Conservation (phyloP, 2,888 invertebrate genomes). For the Oeneis ivallda region DNA sequence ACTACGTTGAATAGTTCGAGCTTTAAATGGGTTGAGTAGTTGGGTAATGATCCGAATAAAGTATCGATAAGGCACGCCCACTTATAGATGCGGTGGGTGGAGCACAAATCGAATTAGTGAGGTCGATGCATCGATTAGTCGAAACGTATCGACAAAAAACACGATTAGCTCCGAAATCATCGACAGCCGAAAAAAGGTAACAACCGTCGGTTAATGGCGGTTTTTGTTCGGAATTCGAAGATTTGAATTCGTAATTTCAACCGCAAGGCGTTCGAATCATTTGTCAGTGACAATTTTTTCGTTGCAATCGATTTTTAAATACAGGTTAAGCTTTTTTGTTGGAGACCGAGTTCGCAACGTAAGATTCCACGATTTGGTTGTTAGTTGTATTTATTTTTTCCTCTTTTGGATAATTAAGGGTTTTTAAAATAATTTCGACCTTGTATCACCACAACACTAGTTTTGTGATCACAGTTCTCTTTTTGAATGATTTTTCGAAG, state of each 20-base stretch:
- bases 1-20: constrained; percentile 21
- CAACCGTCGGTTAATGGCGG: constrained; percentile 76
- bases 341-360: constrained; percentile 40
- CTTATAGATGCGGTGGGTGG: constrained; percentile 69
- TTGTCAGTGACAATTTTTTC: constrained; percentile 82
- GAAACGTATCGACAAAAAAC: constrained; percentile 75
- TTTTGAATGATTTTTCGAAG: background rate
- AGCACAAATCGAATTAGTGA: constrained; percentile 78
- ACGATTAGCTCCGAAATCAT: constrained; percentile 78
- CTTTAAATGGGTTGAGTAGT: constrained; percentile 43
- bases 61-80: constrained; percentile 76
- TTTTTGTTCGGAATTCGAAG: constrained; percentile 79
- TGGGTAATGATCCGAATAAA: constrained; percentile 59
- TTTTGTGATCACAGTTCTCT: background rate
- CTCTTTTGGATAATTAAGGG: constrained; percentile 23
- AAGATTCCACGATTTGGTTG: constrained; percentile 49
- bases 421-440: constrained; percentile 13
- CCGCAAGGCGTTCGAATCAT: constrained; percentile 81
- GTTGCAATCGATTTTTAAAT: constrained; percentile 82
- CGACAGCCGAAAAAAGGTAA: constrained; percentile 77
- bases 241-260: constrained; percentile 81
- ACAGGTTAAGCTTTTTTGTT: constrained; percentile 70
- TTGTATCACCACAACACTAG: background rate
- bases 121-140: constrained; percentile 76
- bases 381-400: constrained; percentile 31